Evolutionary conservation across 2,797 vertebrate genomes (phyloP).

Genomic region (Coccyzus lansbergi): DNA sequence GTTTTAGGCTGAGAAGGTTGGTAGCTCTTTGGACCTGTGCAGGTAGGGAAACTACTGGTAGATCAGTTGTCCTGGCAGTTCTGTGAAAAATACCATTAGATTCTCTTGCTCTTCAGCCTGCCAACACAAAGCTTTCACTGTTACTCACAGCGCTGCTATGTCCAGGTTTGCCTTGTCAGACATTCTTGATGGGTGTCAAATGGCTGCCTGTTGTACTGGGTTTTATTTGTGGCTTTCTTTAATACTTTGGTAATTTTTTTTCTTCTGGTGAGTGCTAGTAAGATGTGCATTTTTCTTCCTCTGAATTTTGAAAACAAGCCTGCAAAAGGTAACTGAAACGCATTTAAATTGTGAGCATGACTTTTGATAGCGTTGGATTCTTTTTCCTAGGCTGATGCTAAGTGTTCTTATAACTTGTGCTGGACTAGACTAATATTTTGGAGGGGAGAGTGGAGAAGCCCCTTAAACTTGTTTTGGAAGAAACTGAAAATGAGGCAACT

Average conservation of each 20-base stretch:
- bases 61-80: background rate
- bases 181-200: background rate
- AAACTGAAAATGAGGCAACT: background rate
- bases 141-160: background rate
- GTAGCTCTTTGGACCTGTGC: background rate
- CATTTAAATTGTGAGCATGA: background rate
- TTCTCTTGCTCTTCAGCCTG: background rate
- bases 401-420: background rate
- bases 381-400: background rate
- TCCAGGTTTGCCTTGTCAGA: background rate
- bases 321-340: rapidly evolving
- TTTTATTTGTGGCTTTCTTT: background rate
- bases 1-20: background rate
- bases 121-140: background rate
- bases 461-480: background rate
- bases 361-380: background rate
- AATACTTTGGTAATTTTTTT: background rate
- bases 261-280: background rate
- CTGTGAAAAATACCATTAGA: background rate
- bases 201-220: background rate
- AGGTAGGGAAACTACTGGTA: background rate
- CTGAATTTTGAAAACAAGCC: background rate
- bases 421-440: background rate
- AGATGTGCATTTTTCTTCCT: background rate
- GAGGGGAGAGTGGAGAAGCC: too few relatives aligned